These are phyloP conservation scores for Barypeithes pellucidus DNA, from an alignment of 2,888 invertebrate species.

Conservation along the genomic window DNA sequence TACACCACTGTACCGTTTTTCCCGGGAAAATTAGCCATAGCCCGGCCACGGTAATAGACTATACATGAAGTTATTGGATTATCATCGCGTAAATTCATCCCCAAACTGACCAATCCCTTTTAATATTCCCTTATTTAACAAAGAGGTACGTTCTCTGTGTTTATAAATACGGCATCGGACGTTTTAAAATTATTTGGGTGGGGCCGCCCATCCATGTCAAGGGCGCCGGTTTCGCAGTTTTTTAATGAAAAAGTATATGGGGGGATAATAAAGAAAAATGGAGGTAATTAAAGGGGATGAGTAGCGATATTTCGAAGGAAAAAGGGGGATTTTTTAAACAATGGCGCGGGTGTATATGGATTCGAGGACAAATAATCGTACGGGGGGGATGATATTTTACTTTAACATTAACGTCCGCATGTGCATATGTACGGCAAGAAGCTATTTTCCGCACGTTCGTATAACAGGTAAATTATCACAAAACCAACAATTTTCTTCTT, in stretches of 20 bases:
- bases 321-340: background rate
- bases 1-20: slow-evolving; percentile 46
- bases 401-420: no score
- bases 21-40: slow-evolving; percentile 47
- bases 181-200: slow-evolving; percentile 42
- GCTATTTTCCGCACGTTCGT: no score
- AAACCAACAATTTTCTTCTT: background rate
- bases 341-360: background rate
- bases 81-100: slow-evolving; percentile 58
- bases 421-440: no score
- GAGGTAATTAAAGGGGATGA: slow-evolving; percentile 21
- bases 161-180: slow-evolving; percentile 36
- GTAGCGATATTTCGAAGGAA: slow-evolving; percentile 6
- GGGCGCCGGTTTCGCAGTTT: slow-evolving; percentile 12
- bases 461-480: no score
- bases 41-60: slow-evolving; percentile 41
- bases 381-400: background rate
- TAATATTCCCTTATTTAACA: slow-evolving; percentile 53
- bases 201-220: slow-evolving; percentile 28
- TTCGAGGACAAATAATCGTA: background rate
- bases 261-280: slow-evolving; percentile 21
- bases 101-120: slow-evolving; percentile 58
- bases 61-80: slow-evolving; percentile 62
- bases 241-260: slow-evolving; percentile 1
- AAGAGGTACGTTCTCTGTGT: slow-evolving; percentile 27